Percentiles rank a stretch among this genome's conserved stretches.
Evolutionary conservation across 2,888 invertebrate genomes (phyloP).

Genomic region (Harpalus rubripes): DNA sequence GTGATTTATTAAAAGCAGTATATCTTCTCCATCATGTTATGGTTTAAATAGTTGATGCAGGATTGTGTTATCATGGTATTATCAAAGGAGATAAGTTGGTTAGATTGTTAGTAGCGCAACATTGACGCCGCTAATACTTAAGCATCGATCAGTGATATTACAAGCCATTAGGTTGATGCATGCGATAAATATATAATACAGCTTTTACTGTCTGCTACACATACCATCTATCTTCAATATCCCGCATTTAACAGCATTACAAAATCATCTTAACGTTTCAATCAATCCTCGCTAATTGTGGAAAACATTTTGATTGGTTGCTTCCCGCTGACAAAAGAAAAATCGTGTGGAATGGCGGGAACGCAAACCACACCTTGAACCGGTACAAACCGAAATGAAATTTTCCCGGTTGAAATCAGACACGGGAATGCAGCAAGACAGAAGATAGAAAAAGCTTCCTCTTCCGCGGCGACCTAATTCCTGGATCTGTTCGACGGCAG

Average conservation of each 20-base stretch:
- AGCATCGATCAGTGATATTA: background rate
- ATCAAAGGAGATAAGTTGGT: background rate
- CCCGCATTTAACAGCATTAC: too few relatives aligned
- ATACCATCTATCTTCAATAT: background rate
- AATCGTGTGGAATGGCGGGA: conserved; percentile 26
- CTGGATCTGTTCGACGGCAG: conserved; percentile 15
- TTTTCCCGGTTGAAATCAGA: conserved; percentile 58
- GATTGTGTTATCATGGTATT: too few relatives aligned
- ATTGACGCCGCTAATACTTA: background rate
- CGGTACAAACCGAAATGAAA: conserved; percentile 56
- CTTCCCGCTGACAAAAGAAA: background rate
- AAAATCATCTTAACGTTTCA: background rate
- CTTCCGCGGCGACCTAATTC: conserved; percentile 48
- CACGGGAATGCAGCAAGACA: conserved; percentile 50
- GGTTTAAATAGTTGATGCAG: too few relatives aligned
- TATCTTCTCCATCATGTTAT: too few relatives aligned
- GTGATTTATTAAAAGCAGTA: too few relatives aligned
- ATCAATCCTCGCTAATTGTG: conserved; percentile 21
- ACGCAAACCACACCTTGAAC: conserved; percentile 56
- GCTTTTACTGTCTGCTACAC: background rate
- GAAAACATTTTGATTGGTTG: conserved; percentile 28
- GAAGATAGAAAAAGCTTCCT: conserved; percentile 40
- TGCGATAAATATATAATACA: background rate
- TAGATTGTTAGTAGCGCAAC: background rate
- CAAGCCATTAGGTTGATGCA: background rate